Conservation (phyloP, 2,888 invertebrate genomes). For the Agonopterix heracliana region DNA sequence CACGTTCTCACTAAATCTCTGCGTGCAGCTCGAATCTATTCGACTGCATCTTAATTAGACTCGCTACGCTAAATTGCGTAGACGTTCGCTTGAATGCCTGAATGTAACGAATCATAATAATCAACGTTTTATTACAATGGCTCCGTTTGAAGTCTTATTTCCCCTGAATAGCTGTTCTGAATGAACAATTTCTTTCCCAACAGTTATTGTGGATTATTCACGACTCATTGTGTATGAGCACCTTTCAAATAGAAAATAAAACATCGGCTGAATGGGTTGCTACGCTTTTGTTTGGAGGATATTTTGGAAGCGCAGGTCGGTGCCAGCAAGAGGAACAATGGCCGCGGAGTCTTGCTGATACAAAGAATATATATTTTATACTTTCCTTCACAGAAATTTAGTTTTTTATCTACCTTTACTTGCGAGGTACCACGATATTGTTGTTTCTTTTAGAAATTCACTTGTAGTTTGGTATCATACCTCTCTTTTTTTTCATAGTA, state of each 20-base stretch:
- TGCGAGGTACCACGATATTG: too few species aligned
- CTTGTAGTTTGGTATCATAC: too few species aligned
- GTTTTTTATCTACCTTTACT: too few species aligned
- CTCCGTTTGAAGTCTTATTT: conserved; percentile 40
- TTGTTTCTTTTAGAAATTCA: too few species aligned
- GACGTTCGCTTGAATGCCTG: conserved; percentile 22
- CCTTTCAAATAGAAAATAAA: conserved; percentile 58
- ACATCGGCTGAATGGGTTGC: conserved; percentile 48
- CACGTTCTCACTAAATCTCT: conserved; percentile 14
- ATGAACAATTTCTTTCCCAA: conserved; percentile 51
- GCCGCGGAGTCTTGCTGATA: conserved; percentile 11
- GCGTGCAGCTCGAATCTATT: conserved; percentile 36
- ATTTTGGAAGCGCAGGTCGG: conserved; percentile 41
- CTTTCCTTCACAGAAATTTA: too few species aligned
- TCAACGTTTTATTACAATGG: conserved; percentile 44
- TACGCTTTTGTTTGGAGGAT: conserved; percentile 51
- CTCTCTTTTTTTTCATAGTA: too few species aligned
- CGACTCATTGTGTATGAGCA: conserved; percentile 57
- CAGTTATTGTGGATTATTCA: conserved; percentile 59
- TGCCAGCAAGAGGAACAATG: conserved; percentile 33
- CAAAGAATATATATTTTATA: background rate
- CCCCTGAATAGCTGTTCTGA: conserved; percentile 39
- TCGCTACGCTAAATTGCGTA: conserved; percentile 9
- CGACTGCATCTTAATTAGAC: conserved; percentile 43
- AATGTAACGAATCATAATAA: conserved; percentile 49